phyloP scores from a whole-genome alignment of 2,797 vertebrate species.

The Pipistrellus pipistrellus region DNA sequence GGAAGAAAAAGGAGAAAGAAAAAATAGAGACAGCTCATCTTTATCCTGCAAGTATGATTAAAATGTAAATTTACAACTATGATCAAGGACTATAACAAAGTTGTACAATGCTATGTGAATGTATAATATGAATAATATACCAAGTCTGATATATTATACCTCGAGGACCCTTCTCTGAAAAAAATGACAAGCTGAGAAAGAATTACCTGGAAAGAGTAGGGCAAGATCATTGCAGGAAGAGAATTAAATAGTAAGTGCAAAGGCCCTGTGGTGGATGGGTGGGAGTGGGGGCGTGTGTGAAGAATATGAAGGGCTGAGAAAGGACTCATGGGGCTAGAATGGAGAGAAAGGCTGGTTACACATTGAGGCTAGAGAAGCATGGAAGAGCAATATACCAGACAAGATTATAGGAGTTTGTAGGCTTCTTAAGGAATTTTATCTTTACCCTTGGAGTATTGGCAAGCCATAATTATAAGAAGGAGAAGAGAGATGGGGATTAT shows the following conservation, averaged over 20 bases:
- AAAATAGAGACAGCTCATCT: background rate
- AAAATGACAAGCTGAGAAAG: constrained; percentile 36
- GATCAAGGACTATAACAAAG: background rate
- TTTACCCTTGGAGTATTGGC: background rate
- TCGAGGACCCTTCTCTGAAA: background rate
- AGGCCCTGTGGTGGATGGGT: background rate
- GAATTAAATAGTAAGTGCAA: background rate
- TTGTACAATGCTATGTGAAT: background rate
- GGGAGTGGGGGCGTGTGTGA: background rate
- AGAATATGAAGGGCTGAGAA: constrained; percentile 2
- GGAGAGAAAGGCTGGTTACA: background rate
- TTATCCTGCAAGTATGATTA: background rate
- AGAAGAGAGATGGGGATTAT: background rate
- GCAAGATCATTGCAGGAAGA: background rate
- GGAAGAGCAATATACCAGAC: background rate
- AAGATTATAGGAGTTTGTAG: background rate
- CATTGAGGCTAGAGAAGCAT: background rate
- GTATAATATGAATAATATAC: background rate
- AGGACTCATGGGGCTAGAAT: background rate
- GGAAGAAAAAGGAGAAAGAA: background rate
- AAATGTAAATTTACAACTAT: constrained; percentile 47
- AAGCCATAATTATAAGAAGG: background rate
- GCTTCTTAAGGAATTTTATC: background rate
- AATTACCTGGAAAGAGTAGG: constrained; percentile 16
- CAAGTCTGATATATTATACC: background rate